These are phyloP conservation scores for Tadarida brasiliensis DNA, from an alignment of 2,797 vertebrate species.

Conservation along the genomic window DNA sequence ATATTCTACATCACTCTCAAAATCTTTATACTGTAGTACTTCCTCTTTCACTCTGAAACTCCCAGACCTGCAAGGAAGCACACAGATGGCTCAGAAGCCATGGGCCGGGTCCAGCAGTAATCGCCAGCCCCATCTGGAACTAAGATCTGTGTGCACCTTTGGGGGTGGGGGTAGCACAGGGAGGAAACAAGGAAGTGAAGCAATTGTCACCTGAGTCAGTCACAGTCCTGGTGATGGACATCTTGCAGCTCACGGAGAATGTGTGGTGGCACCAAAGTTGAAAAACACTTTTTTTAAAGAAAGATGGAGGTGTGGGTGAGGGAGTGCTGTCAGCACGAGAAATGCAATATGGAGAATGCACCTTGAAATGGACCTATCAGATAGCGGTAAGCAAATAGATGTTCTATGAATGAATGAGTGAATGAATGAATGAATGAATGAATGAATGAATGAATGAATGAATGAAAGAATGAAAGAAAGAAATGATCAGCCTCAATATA, in stretches of 20 bases:
- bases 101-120: neutral
- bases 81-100: neutral
- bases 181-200: neutral
- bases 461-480: neutral
- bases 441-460: neutral
- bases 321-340: neutral
- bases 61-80: conserved; percentile 1
- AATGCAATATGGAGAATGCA: neutral
- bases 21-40: neutral
- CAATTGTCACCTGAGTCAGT: neutral
- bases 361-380: neutral
- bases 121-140: neutral
- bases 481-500: neutral
- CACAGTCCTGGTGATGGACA: neutral
- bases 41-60: conserved; percentile 66
- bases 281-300: neutral
- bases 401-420: neutral
- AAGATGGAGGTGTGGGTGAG: neutral
- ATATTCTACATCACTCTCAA: neutral
- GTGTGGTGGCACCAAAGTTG: neutral
- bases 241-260: neutral
- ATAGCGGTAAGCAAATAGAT: neutral
- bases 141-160: neutral
- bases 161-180: accelerated
- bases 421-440: neutral